These are phyloP conservation scores for Rattus rattus DNA, from an alignment of 2,113 vertebrate species.

Conservation along the genomic window DNA sequence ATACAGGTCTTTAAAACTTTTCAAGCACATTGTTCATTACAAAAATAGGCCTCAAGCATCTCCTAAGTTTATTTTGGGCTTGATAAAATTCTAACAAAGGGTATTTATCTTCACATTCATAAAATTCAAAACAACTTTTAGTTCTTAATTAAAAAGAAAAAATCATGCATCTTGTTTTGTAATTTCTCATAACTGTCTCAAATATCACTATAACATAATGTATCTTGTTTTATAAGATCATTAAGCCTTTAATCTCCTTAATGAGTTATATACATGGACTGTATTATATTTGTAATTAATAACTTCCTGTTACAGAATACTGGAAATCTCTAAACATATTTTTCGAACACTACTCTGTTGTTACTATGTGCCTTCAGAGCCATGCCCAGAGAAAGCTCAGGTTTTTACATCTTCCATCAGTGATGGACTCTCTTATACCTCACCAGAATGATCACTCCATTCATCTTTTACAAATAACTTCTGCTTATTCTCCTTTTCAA, in stretches of 20 bases:
- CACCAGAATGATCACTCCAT: slow-evolving; percentile 50
- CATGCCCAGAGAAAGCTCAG: slow-evolving; percentile 23
- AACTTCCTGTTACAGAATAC: neutral
- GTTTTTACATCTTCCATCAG: slow-evolving; percentile 62
- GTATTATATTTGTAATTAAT: slow-evolving; percentile 56
- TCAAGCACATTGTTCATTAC: neutral
- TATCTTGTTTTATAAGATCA: slow-evolving; percentile 11
- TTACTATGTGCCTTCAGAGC: slow-evolving; percentile 44
- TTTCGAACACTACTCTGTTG: slow-evolving; percentile 50
- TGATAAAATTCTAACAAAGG: neutral
- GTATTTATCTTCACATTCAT: neutral
- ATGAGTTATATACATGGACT: slow-evolving; percentile 51
- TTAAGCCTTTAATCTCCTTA: slow-evolving; percentile 42
- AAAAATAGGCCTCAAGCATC: neutral
- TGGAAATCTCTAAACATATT: slow-evolving; percentile 34
- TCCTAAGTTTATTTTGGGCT: slow-evolving; percentile 8
- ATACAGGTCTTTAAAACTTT: neutral
- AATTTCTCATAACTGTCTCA: neutral
- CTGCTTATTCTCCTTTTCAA: neutral
- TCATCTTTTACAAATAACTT: slow-evolving; percentile 62
- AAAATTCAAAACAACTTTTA: slow-evolving; percentile 21
- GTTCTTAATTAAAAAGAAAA: slow-evolving; percentile 44
- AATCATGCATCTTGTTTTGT: neutral
- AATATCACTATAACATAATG: neutral
- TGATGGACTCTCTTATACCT: slow-evolving; percentile 28